Evolutionary conservation across 2,888 invertebrate genomes (phyloP).

Genomic region (Coleophora deauratella): DNA sequence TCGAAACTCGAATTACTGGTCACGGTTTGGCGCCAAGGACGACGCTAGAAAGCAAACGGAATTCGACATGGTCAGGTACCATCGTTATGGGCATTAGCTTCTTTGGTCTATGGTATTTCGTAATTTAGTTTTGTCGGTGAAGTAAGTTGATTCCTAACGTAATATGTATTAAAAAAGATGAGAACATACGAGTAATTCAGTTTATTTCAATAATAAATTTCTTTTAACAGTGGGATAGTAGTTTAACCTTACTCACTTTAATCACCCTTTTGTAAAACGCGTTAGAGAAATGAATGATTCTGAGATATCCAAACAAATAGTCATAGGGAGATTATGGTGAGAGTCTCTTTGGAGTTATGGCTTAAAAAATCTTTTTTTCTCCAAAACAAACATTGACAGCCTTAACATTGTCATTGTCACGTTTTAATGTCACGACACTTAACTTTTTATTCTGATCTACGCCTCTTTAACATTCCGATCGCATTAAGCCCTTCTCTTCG

Average conservation of each 20-base stretch:
- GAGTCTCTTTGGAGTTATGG: neutral
- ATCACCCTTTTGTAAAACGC: no score
- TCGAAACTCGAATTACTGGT: conserved; percentile 18
- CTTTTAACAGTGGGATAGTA: no score
- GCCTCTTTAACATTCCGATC: conserved; percentile 1
- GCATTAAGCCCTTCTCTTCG: conserved; percentile 6
- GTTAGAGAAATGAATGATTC: no score
- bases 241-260: no score
- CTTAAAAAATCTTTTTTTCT: neutral
- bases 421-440: conserved; percentile 2
- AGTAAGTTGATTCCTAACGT: no score
- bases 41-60: conserved; percentile 35
- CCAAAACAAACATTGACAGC: neutral
- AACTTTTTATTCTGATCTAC: neutral
- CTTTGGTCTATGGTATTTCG: conserved; percentile 3
- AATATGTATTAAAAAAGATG: no score
- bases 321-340: no score
- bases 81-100: conserved; percentile 1
- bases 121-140: conserved; percentile 1
- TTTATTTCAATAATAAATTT: no score
- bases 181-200: no score
- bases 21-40: conserved; percentile 30
- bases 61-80: conserved; percentile 27
- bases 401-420: conserved; percentile 1
- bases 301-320: no score